Evolutionary conservation across 2,888 invertebrate species (phyloP), one percentile per base, ranked within the genome.

Genomic region (Pristionchus japonicus): DNA sequence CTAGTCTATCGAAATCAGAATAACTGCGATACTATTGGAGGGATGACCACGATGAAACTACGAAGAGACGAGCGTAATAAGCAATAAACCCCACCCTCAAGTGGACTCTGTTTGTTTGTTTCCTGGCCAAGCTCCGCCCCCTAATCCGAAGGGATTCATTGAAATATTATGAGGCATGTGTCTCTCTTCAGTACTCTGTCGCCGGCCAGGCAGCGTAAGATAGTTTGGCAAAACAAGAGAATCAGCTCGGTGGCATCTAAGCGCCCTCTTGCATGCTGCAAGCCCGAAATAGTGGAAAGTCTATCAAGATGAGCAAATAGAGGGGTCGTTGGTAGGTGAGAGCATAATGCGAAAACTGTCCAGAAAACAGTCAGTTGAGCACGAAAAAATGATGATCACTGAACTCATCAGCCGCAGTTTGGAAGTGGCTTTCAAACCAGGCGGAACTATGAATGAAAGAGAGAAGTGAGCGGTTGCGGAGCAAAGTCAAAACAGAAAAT

Each of bases 51-150:
- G 64, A 11, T 67, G 27, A 67, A 34, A 34, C 64, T 67, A 67
- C 31, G 34, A 2, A 67, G 34, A 31, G 31, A n/a, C 31, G 64
- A 31, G 64, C 64, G 64, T 64, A 27, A 17, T 67, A 31, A 31
- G 31, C 13, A 57, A 57, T 57, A 57, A 6, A 20, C 9, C 52
- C 57, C 57, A n/a, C 20, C 20, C 37, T 70, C 37, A 70, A 70
- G 70, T 70, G 70, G 70, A 40, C 70, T 40, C 37, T 70, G 70
- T 70, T 70, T 34, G 70, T 70, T 70, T 70, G 70, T 70, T 70
- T 15, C 23, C 11, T 15, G 1, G 37, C 37, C 0, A 3, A 23
- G 23, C 70, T 37, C 70, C 70, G 37, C 70, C 70, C 37, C 6
- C 70, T 37, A 70, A 70, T 31, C 70, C 70, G 4, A 0, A 20